phyloP scores from a whole-genome alignment of 2,113 vertebrate species.

The Menidia beryllina region DNA sequence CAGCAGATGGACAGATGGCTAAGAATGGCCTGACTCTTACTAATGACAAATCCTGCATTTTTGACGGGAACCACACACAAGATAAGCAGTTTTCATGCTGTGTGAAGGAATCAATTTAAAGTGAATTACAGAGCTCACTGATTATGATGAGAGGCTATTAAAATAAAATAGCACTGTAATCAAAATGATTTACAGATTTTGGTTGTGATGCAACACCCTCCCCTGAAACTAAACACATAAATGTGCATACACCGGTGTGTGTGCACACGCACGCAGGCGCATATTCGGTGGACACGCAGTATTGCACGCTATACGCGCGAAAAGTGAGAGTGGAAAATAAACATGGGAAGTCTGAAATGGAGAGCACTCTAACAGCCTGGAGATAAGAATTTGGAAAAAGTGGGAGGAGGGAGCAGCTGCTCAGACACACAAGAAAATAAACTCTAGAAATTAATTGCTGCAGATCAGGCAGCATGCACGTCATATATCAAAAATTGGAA shows the following conservation, averaged over 20 bases:
- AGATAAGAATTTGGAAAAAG: slow-evolving; percentile 62
- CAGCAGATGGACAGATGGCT: slow-evolving; percentile 33
- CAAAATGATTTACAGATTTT: slow-evolving; percentile 65
- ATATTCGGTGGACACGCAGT: slow-evolving; percentile 27
- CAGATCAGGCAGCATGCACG: slow-evolving; percentile 72
- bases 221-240: slow-evolving; percentile 32
- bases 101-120: slow-evolving; percentile 69
- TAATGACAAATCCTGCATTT: slow-evolving; percentile 62
- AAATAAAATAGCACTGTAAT: slow-evolving; percentile 68
- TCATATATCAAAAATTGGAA: slow-evolving; percentile 65
- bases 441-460: slow-evolving; percentile 77
- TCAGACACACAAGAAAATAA: slow-evolving; percentile 52
- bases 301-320: slow-evolving; percentile 17
- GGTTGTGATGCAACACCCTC: slow-evolving; percentile 34
- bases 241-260: slow-evolving; percentile 12
- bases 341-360: slow-evolving; percentile 63
- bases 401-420: slow-evolving; percentile 58
- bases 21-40: slow-evolving; percentile 27
- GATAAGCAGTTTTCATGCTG: slow-evolving; percentile 67
- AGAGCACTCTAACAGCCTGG: slow-evolving; percentile 64
- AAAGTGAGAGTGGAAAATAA: slow-evolving; percentile 52
- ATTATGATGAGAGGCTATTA: slow-evolving; percentile 74
- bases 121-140: slow-evolving; percentile 70
- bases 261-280: not conserved
- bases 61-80: slow-evolving; percentile 59